These are phyloP conservation scores for Odontocolon sp. DNA, from an alignment of 2,888 invertebrate species.

Conservation along the genomic window DNA sequence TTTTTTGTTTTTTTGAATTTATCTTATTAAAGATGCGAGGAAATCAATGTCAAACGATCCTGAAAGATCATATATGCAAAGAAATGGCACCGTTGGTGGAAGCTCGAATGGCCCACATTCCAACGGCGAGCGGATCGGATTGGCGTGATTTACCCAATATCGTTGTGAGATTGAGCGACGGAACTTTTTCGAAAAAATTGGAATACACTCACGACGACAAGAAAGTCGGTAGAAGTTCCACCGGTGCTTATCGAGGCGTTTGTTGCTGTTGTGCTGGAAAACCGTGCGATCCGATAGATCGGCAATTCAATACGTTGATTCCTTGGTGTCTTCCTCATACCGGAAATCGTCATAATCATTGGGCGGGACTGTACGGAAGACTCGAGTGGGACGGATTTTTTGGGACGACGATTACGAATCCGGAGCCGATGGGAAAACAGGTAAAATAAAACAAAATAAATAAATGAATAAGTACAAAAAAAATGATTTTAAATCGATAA, in stretches of 20 bases:
- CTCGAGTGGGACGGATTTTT: slow-evolving; percentile 93
- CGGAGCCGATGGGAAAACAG: slow-evolving; percentile 95
- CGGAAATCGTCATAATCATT: slow-evolving; percentile 91
- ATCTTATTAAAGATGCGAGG: slow-evolving; percentile 83
- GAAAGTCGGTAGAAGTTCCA: slow-evolving; percentile 81
- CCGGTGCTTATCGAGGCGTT: slow-evolving; percentile 85
- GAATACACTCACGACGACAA: slow-evolving; percentile 83
- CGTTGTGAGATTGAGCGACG: slow-evolving; percentile 86
- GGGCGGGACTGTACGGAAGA: slow-evolving; percentile 93
- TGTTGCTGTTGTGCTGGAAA: slow-evolving; percentile 88
- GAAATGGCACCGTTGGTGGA: slow-evolving; percentile 91
- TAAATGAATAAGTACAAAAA: slow-evolving; percentile 6
- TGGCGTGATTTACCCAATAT: slow-evolving; percentile 94
- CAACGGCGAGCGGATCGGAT: slow-evolving; percentile 88
- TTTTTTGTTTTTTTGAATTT: slow-evolving; percentile 10
- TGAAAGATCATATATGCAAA: slow-evolving; percentile 91
- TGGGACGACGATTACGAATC: slow-evolving; percentile 92
- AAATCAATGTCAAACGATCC: slow-evolving; percentile 82
- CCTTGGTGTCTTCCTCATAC: slow-evolving; percentile 96
- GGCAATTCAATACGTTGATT: slow-evolving; percentile 91
- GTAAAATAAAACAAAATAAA: slow-evolving; percentile 72
- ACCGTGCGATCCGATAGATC: slow-evolving; percentile 86
- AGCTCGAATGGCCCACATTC: slow-evolving; percentile 89
- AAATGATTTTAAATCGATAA: neutral
- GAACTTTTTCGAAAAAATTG: slow-evolving; percentile 85